Base-by-base conservation (phyloP, 2,888 invertebrate species). In the Nezara viridula region DNA sequence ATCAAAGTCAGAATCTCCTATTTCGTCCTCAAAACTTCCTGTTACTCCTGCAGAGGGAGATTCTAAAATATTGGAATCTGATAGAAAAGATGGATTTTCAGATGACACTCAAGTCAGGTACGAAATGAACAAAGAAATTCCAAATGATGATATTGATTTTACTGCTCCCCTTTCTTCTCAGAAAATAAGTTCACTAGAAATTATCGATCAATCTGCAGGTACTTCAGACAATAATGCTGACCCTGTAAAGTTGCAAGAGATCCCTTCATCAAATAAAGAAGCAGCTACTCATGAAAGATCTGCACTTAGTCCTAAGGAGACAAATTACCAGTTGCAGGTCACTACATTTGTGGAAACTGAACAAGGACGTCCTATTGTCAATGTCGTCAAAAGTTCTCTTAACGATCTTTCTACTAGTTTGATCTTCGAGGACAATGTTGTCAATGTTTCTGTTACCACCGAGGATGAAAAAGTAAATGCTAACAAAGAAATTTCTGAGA, bases 401-500 rank as follows among this genome's bases (percentile, higher is more conserved):
- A 60, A 47, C 32, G 55, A 49, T 44, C n/a, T 88, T 37, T 40
- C 49, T 27, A 47, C 88, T 27, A 55, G 60, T 27, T 47, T 88
- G 27, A 27, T 73, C 4, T 47, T 66, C 24, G 60, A 66, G n/a
- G 89, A 86, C 37, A 66, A 47, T 86, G 66, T 86, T 32, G 89
- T 90, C 47, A 87, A 88, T 66, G 86, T 90, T 50, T 87, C 88
- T 49, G 88, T 89, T 66, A 85, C 32, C 24, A 44, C 89, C 37
- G 89, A 86, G 87, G 89, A 89, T 91, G 89, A 90, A 66, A 89
- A 90, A 89, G 21, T 89, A n/a, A 47, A 40, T 44, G 40, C 81
- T 44, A 81, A 40, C n/a, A 81, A 81, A 47, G 81, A 47, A 81
- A 44, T 40, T 81, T 4, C n/a, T 81, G 81, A n/a, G 21, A 44